Evolutionary conservation across 2,113 vertebrate species (phyloP).

Genomic region (Ophthalmolycus amberensis): DNA sequence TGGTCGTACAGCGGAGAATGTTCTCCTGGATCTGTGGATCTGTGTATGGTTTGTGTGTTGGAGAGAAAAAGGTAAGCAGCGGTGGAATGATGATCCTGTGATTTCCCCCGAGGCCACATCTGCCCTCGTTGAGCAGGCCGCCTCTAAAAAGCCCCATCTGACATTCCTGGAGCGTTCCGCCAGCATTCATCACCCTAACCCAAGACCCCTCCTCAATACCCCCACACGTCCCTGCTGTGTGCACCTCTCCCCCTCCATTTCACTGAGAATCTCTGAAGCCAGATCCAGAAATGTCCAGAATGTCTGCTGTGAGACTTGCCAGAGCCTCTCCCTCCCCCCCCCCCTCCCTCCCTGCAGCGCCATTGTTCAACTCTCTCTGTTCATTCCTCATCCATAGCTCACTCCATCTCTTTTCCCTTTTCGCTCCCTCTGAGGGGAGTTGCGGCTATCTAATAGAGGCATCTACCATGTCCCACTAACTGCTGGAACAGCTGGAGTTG

Average conservation of each 20-base stretch:
- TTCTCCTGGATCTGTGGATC: conserved; percentile 47
- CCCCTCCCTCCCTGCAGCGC: conserved; percentile 38
- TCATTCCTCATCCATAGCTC: conserved; percentile 61
- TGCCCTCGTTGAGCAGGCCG: conserved; percentile 60
- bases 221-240: conserved; percentile 24
- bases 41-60: conserved; percentile 37
- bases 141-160: conserved; percentile 55
- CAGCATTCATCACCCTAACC: conserved; percentile 63
- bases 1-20: conserved; percentile 26
- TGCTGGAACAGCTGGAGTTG: conserved; percentile 76
- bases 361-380: conserved; percentile 64
- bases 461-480: conserved; percentile 74
- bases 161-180: conserved; percentile 76
- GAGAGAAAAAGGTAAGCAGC: conserved; percentile 63
- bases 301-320: conserved; percentile 66
- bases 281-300: conserved; percentile 69
- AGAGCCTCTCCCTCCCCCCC: conserved; percentile 43
- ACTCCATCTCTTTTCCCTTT: conserved; percentile 45
- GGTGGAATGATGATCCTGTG: conserved; percentile 72
- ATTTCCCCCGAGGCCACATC: conserved; percentile 76
- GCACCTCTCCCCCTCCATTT: conserved; percentile 27
- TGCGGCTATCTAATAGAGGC: conserved; percentile 74
- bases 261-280: conserved; percentile 44
- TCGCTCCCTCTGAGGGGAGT: conserved; percentile 66
- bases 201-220: conserved; percentile 43